Evolutionary conservation across 2,113 vertebrate genomes (phyloP).

Genomic region (Tenebrosternarchus preto): DNA sequence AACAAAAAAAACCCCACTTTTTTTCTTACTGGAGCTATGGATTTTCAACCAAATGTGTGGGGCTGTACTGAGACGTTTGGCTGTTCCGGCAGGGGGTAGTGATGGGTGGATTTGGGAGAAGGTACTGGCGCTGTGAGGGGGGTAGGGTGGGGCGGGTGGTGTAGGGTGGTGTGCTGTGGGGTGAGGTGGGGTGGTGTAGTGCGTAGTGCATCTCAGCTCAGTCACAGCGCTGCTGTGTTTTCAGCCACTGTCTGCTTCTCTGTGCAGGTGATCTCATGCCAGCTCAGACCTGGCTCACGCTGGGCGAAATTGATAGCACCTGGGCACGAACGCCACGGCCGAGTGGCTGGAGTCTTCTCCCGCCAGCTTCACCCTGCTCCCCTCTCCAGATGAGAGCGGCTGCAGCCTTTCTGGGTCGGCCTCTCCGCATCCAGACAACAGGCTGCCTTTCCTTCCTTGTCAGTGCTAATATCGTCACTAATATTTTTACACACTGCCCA

Average conservation of each 20-base stretch:
- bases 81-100: too few relatives aligned
- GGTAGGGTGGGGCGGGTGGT: too few relatives aligned
- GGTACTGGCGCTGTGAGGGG: too few relatives aligned
- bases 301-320: constrained; percentile 55
- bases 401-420: constrained; percentile 60
- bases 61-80: constrained; percentile 10
- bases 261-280: constrained; percentile 39
- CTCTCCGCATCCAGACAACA: constrained; percentile 55
- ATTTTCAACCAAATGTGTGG: constrained; percentile 39
- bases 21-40: constrained; percentile 32
- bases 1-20: too few relatives aligned
- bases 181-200: too few relatives aligned
- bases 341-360: constrained; percentile 44
- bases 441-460: constrained; percentile 54
- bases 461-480: constrained; percentile 58
- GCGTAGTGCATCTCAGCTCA: background rate
- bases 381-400: constrained; percentile 51
- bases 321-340: constrained; percentile 51
- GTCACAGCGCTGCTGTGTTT: constrained; percentile 29
- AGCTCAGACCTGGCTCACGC: constrained; percentile 51
- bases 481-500: constrained; percentile 58
- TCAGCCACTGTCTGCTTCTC: constrained; percentile 36
- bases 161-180: too few relatives aligned
- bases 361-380: constrained; percentile 45
- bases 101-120: too few relatives aligned